Conservation (phyloP, 2,888 invertebrate species). For the Eubasilissa splendida region DNA sequence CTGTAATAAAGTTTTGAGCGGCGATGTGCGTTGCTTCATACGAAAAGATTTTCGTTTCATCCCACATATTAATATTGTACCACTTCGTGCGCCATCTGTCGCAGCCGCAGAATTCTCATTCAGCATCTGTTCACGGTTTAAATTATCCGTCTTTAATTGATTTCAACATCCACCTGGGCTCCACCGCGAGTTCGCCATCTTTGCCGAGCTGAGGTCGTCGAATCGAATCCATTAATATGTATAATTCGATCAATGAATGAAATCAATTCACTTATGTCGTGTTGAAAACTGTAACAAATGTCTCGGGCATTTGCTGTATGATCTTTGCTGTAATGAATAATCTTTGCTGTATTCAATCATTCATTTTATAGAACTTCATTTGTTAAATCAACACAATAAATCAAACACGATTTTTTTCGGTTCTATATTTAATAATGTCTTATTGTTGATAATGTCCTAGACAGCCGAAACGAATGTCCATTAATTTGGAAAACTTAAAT, state of each 20-base stretch:
- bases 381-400: too few relatives aligned
- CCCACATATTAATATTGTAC: background rate
- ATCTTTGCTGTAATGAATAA: too few relatives aligned
- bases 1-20: too few relatives aligned
- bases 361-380: too few relatives aligned
- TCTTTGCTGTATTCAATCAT: too few relatives aligned
- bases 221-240: background rate
- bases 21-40: background rate
- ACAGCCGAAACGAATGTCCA: too few relatives aligned
- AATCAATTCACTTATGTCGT: background rate
- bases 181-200: background rate
- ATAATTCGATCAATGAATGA: background rate
- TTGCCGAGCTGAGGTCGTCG: background rate
- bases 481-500: too few relatives aligned
- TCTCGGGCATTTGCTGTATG: too few relatives aligned
- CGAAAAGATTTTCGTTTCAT: conserved; percentile 14
- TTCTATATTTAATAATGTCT: too few relatives aligned
- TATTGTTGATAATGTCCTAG: too few relatives aligned
- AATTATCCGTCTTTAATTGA: conserved; percentile 26
- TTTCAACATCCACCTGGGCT: background rate
- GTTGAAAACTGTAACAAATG: background rate
- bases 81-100: conserved; percentile 24
- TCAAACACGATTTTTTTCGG: too few relatives aligned
- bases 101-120: background rate
- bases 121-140: conserved; percentile 7